These are phyloP conservation scores for Spatulosminthurus flaviceps DNA, from an alignment of 2,888 invertebrate species.

Conservation along the genomic window DNA sequence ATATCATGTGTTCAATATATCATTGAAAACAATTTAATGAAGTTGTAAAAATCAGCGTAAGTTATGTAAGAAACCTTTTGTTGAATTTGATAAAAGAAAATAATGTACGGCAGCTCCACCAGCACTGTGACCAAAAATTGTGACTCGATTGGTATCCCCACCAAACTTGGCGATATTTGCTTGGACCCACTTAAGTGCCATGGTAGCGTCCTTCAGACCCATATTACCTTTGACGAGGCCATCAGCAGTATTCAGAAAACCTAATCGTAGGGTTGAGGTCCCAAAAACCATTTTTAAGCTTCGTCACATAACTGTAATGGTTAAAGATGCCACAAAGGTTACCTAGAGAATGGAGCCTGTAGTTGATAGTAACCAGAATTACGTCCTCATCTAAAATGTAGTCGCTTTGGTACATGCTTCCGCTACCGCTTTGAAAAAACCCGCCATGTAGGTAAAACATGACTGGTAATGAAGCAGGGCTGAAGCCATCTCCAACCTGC, in stretches of 20 bases:
- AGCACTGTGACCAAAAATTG: conserved; percentile 31
- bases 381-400: conserved; percentile 28
- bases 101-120: conserved; percentile 28
- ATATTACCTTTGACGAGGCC: conserved; percentile 24
- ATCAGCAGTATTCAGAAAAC: conserved; percentile 25
- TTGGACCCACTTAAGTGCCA: conserved; percentile 22
- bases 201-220: conserved; percentile 9
- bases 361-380: conserved; percentile 20
- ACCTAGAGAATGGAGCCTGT: conserved; percentile 28
- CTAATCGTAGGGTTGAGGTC: no score
- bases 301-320: neutral
- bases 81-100: neutral
- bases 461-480: neutral
- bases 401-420: neutral
- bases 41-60: no score
- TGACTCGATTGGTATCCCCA: neutral
- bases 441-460: conserved; percentile 23
- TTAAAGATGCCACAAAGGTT: neutral
- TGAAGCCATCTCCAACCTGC: neutral
- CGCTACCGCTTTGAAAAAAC: neutral
- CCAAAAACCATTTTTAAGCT: neutral
- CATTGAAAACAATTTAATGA: neutral
- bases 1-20: neutral
- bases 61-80: neutral
- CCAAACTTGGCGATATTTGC: conserved; percentile 17